Base-by-base conservation (phyloP, 2,888 invertebrate genomes). In the Archips crataeganus region DNA sequence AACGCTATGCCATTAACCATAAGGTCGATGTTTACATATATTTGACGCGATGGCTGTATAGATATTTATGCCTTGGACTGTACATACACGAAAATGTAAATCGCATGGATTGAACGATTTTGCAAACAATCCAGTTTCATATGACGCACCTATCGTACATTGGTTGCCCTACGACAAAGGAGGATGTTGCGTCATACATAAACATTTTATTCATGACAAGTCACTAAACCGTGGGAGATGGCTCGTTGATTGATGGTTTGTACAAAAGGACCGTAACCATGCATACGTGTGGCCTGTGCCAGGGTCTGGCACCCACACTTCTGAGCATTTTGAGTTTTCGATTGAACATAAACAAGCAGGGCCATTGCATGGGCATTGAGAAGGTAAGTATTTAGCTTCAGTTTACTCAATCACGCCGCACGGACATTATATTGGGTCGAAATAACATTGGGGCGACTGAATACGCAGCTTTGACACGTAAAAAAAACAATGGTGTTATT, bases 381-480 rank as follows among this genome's bases (percentile, higher is more conserved):
- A 39, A 39, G 39, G 39, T 39, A 39, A 39, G 39, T 54, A 54
- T 54, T 54, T 23, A 54, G 23, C 54, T 54, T 15, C 54, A 5
- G 15, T 23, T 15, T 54, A 9, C 23, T 54, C 54, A 54, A 54
- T 23, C 54, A 23, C 23, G 23, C 3, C 54, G 54, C 54, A 23
- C 9, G 23, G 54, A 23, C 54, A 23, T 23, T 23, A 23, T 23
- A 54, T 23, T 23, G 54, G 54, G 10, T 9, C 54, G 54, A 15
- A 10, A 54, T 23, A 54, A 54, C 54, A 54, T 5, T 15, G 36
- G 34, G 1, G 34, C 6, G 36, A 60, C 60, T 36, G 36, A 60
- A 60, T 60, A 60, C 36, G 34, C 54, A 54, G 54, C 54, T 54
- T 54, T 23, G 54, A 10, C 54, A 9, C 23, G 54, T 54, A n/a